These are phyloP conservation scores for Blennius ocellaris DNA, from an alignment of 2,113 vertebrate genomes.

Conservation along the genomic window DNA sequence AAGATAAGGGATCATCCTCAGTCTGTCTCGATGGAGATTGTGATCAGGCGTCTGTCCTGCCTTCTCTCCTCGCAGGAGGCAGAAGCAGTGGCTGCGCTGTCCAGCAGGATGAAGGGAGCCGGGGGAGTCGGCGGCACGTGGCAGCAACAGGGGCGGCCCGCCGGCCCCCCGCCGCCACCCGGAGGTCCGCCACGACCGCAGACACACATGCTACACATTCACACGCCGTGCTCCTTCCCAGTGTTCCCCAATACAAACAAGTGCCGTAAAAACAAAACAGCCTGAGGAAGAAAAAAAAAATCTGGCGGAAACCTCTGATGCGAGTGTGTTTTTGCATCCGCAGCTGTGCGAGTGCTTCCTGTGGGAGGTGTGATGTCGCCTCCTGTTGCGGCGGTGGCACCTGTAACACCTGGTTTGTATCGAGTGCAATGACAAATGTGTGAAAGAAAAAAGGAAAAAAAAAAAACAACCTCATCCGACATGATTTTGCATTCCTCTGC, in stretches of 20 bases:
- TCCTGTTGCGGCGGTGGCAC: conserved; percentile 68
- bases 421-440: conserved; percentile 36
- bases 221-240: not conserved
- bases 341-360: conserved; percentile 83
- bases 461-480: not conserved
- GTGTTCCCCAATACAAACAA: not conserved
- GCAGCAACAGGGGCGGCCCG: conserved; percentile 51
- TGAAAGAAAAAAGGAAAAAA: not conserved
- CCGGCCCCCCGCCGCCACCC: conserved; percentile 71
- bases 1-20: not conserved
- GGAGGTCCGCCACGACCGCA: conserved; percentile 72
- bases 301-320: conserved; percentile 13
- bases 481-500: conserved; percentile 13
- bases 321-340: conserved; percentile 45
- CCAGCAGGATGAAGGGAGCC: conserved; percentile 72
- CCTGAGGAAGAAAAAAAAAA: conserved; percentile 7
- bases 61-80: conserved; percentile 58
- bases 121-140: conserved; percentile 72
- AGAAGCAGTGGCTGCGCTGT: conserved; percentile 65
- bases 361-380: conserved; percentile 76
- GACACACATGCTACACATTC: not conserved
- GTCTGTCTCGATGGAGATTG: not conserved
- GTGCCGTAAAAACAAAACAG: conserved; percentile 14
- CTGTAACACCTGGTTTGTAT: conserved; percentile 73
- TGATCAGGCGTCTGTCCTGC: not conserved